Base-by-base conservation (phyloP, 2,888 invertebrate species). In the Nyleta sp. region DNA sequence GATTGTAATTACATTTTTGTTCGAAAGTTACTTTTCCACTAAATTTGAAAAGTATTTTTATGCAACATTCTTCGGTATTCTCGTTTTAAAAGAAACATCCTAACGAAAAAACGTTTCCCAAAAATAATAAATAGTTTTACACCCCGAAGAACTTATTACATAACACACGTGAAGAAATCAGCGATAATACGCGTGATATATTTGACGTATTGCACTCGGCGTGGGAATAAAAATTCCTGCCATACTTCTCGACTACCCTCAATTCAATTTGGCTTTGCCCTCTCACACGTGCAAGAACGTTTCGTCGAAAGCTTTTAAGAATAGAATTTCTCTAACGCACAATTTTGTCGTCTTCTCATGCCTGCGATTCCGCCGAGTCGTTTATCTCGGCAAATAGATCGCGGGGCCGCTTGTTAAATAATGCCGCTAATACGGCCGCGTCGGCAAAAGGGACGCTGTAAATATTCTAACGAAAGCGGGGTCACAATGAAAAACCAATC, bases 261-360 rank as follows among this genome's bases (percentile, higher is more conserved):
- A 28, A 72, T 62, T 72, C 62, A 57, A 72, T 72, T 72, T 72
- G 22, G 24, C 33, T 60, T 57, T 40, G 48, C 31, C 71, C 40
- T 64, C 62, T 50, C 38, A 17, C 46, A 52, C 71, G 60, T 53
- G 52, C 40, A 50, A 24, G 53, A 71, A 52, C 42, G 46, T 52
- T 60, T 28, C 62, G n/a, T 72, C 24, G 38, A 72, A 64, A 72
- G 64, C 62, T 64, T 64, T 64, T 48, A 72, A 64, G 57, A 72
- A 64, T 50, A 57, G 55, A 64, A 64, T 59, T 72, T 65, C 42
- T 52, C 20, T 42, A 38, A 64, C 42, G 13, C 40, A 64, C 22
- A 73, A 65, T 42, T 57, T 57, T 46, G 17, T 57, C 64, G 40
- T 46, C 55, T 57, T 64, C 57, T 72, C 40, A 40, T 48, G 33